Percentiles rank a stretch among this genome's conserved stretches.
Conservation (phyloP, 2,888 invertebrate species). For the Lagria hirta region DNA sequence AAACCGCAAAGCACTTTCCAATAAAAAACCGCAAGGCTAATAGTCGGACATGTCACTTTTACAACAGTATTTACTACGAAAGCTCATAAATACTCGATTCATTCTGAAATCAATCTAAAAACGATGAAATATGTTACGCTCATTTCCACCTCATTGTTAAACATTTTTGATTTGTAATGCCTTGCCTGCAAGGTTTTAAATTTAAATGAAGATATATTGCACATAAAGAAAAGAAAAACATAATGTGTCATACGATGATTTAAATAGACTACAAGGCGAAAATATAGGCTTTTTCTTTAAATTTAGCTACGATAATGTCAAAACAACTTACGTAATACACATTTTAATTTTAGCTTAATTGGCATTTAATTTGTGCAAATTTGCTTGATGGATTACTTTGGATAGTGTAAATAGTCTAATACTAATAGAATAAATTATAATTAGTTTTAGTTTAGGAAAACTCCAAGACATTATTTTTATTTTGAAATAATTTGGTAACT, state of each 20-base stretch:
- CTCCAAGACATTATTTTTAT: too few relatives aligned
- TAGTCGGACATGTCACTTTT: background rate
- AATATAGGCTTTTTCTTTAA: slow-evolving; percentile 20
- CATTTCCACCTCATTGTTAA: too few relatives aligned
- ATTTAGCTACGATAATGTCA: slow-evolving; percentile 16
- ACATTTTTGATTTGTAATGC: too few relatives aligned
- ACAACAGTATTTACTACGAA: slow-evolving; percentile 1
- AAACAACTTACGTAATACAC: slow-evolving; percentile 20
- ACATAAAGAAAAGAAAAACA: slow-evolving; percentile 17
- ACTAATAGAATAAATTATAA: too few relatives aligned
- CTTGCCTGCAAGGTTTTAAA: too few relatives aligned
- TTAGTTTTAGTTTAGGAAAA: too few relatives aligned
- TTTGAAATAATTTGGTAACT: too few relatives aligned
- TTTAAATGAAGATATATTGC: slow-evolving; percentile 9
- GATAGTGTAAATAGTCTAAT: too few relatives aligned
- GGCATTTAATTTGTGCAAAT: slow-evolving; percentile 18
- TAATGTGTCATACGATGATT: slow-evolving; percentile 18
- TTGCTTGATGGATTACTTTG: slow-evolving; percentile 11
- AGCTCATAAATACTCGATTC: slow-evolving; percentile 7
- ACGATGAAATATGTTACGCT: slow-evolving; percentile 6
- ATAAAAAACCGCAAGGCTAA: background rate
- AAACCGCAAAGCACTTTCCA: too few relatives aligned
- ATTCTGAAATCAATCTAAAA: slow-evolving; percentile 14
- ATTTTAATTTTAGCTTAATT: slow-evolving; percentile 9
- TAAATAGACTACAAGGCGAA: slow-evolving; percentile 21